Conservation (phyloP, 2,113 vertebrate species). For the Cyphomyrus plagiostoma region DNA sequence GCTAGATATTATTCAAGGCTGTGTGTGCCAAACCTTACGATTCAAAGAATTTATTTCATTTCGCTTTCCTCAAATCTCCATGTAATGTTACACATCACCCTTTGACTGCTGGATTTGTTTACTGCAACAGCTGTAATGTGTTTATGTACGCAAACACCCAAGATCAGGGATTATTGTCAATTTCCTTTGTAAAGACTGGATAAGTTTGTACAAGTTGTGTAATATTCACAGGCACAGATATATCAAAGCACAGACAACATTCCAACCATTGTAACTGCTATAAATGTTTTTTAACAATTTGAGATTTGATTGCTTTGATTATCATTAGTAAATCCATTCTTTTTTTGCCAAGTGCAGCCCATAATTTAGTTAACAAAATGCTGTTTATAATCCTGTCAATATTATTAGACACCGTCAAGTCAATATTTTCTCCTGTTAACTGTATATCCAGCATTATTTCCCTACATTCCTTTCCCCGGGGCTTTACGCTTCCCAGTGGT, state of each 20-base stretch:
- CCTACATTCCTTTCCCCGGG: not conserved
- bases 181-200: not conserved
- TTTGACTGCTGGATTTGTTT: not conserved
- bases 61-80: not conserved
- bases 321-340: not conserved
- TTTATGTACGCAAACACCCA: not conserved
- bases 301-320: not conserved
- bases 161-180: not conserved
- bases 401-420: not conserved
- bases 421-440: not conserved
- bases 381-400: not conserved
- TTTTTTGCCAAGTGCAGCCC: not conserved
- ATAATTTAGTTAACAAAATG: not conserved
- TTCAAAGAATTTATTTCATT: not conserved
- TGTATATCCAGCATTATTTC: not conserved
- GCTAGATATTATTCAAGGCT: not conserved
- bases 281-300: not conserved
- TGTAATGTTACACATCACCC: not conserved
- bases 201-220: not conserved
- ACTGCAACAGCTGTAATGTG: not conserved
- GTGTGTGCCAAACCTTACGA: not conserved
- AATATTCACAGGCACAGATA: not conserved
- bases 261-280: not conserved
- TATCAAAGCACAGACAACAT: not conserved
- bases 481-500: not conserved